Conservation (phyloP, 2,888 invertebrate species). For the Sylvicola cinctus region DNA sequence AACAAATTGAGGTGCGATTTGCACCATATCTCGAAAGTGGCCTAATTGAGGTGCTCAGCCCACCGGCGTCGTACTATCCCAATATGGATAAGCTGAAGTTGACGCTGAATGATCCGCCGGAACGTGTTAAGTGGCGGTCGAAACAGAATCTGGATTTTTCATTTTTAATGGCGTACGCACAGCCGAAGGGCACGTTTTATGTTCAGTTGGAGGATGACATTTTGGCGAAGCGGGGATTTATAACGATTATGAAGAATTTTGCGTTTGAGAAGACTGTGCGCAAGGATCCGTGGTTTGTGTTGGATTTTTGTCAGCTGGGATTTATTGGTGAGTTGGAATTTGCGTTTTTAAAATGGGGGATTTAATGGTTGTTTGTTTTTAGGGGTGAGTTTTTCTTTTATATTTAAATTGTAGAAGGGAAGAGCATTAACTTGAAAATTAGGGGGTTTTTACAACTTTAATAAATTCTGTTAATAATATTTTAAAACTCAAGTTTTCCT, state of each 20-base stretch:
- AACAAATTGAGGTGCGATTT: conserved; percentile 58
- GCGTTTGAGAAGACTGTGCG: conserved; percentile 51
- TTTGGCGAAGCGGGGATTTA: conserved; percentile 63
- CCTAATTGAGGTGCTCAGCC: conserved; percentile 74
- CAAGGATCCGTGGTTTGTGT: conserved; percentile 68
- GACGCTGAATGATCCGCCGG: conserved; percentile 68
- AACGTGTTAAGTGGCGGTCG: conserved; percentile 76
- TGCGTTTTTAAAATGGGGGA: no score
- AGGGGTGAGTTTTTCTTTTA: no score
- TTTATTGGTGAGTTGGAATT: conserved; percentile 52
- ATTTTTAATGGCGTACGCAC: conserved; percentile 85
- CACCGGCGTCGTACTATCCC: conserved; percentile 71
- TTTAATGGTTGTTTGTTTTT: no score
- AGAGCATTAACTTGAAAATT: no score
- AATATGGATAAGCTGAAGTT: conserved; percentile 53
- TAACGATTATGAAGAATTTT: conserved; percentile 67
- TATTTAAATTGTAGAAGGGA: no score
- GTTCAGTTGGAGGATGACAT: conserved; percentile 91
- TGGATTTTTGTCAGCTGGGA: conserved; percentile 85
- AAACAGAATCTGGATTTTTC: conserved; percentile 91
- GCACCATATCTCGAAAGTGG: conserved; percentile 52
- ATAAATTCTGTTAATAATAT: no score
- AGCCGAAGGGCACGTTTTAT: conserved; percentile 71
- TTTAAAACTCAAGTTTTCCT: no score
- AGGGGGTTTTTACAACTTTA: no score